phyloP scores from a whole-genome alignment of 37 sponge, comb jelly and placozoan genomes.

The Aplysina aerophoba region DNA sequence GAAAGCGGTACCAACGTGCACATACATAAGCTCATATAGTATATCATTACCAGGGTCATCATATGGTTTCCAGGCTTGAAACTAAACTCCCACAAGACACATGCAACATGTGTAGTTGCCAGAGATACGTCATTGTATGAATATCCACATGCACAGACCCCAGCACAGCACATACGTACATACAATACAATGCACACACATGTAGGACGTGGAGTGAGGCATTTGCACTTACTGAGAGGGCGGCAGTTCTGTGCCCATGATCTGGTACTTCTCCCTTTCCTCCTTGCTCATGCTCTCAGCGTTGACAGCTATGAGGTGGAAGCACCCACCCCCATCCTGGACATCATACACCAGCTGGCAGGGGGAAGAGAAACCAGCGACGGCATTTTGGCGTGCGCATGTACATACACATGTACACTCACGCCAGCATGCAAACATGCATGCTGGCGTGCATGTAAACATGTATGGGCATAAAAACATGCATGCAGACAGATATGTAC shows the following conservation, averaged over 20 bases:
- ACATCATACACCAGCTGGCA: constrained; percentile 77
- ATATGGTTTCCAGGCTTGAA: too few relatives aligned
- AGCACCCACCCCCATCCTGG: constrained; percentile 64
- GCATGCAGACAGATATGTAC: not conserved
- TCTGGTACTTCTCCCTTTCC: constrained; percentile 47
- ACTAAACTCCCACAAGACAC: too few relatives aligned
- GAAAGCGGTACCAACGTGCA: not conserved
- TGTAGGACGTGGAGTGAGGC: too few relatives aligned
- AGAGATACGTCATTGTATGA: too few relatives aligned
- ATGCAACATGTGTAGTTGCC: too few relatives aligned
- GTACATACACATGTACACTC: not conserved
- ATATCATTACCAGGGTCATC: not conserved
- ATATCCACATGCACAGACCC: too few relatives aligned
- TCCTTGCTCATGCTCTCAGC: constrained; percentile 61
- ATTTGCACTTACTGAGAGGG: constrained; percentile 45
- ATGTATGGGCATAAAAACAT: not conserved
- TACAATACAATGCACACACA: too few relatives aligned
- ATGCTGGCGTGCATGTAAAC: not conserved
- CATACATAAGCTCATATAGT: not conserved
- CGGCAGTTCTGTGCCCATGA: constrained; percentile 71
- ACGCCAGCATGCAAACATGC: not conserved
- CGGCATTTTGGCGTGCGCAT: not conserved
- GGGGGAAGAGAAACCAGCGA: too few relatives aligned
- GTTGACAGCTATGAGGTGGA: constrained; percentile 64
- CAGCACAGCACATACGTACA: too few relatives aligned